Base-by-base conservation (phyloP, 2,113 vertebrate species). In the Aspiorhynchus laticeps region DNA sequence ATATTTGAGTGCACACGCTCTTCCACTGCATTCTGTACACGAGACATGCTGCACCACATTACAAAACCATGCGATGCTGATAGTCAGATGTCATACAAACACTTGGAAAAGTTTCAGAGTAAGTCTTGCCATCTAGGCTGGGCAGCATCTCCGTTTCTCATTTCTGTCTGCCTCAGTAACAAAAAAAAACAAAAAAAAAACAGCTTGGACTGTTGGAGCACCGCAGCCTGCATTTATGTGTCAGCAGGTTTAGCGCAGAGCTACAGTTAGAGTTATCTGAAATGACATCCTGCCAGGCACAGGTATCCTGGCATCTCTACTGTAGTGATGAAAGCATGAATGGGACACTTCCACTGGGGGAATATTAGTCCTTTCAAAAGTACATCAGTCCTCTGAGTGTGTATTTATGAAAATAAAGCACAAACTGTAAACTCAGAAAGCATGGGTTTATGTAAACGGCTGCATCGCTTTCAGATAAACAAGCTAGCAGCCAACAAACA, bases 31-130 rank as follows among this genome's bases (percentile, higher is more conserved):
- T 51, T 79, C 48, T 33, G n/a, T 6, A n/a, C 19, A 78, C 10
- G 4, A 21, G 76, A 51, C 28, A 5, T 14, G 1, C 84, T 41
- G 78, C 2, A 36, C 56, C 75, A 87, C 48, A 83, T 81, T 51
- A 83, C 86, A 51, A 84, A 69, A 84, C 85, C 14, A 61, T 81
- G 90, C 90, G 86, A 86, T 75, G 86, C 86, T 88, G 90, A 56
- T 85, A 92, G 89, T 88, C 94, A 90, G 85, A 90, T 46, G 76
- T 8, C 80, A 87, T 53, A 84, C 85, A 92, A 87, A 88, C 33
- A 90, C 89, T 87, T 80, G 80, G 88, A 90, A 77, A 76, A 87
- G 75, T 85, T 67, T 79, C 43, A 48, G 38, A 75, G 80, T 48
- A 80, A 65, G 74, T 82, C 3, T 46, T 46, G n/a, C 21, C 36